These are phyloP conservation scores for Odontamblyopus lacepedii DNA, from an alignment of 2,797 vertebrate species.

Conservation along the genomic window DNA sequence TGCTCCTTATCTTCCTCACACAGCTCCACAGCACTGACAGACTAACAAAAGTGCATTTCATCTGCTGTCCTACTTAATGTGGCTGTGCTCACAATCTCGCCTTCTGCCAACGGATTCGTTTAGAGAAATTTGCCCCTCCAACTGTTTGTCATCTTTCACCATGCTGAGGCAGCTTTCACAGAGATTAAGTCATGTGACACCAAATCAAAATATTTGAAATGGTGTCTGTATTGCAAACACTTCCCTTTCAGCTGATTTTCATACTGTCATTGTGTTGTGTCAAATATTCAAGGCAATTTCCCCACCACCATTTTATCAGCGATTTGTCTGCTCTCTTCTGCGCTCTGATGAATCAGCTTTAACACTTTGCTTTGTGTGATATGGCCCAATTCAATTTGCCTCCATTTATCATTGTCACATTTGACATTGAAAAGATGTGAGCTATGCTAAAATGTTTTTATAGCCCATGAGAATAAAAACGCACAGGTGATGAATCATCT, in stretches of 20 bases:
- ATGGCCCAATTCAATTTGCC: not conserved
- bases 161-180: conserved; percentile 11
- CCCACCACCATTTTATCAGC: not conserved
- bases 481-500: conserved; percentile 6
- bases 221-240: not conserved
- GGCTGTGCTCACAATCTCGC: conserved; percentile 22
- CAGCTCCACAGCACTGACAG: conserved; percentile 32
- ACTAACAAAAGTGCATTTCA: conserved; percentile 26
- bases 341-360: conserved; percentile 6
- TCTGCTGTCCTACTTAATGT: conserved; percentile 31
- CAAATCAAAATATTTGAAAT: conserved; percentile 3
- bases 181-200: conserved; percentile 14
- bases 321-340: conserved; percentile 3
- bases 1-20: conserved; percentile 24
- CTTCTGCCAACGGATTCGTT: conserved; percentile 27
- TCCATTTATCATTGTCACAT: conserved; percentile 12
- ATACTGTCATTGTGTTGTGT: conserved; percentile 5
- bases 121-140: conserved; percentile 9
- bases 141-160: conserved; percentile 28
- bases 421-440: conserved; percentile 14
- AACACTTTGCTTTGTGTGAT: conserved; percentile 2
- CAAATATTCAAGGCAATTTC: not conserved
- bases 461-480: conserved; percentile 6
- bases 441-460: conserved; percentile 10
- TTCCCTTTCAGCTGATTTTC: not conserved